Evolutionary conservation across 2,113 vertebrate species (phyloP).

Genomic region (Gallinago media): DNA sequence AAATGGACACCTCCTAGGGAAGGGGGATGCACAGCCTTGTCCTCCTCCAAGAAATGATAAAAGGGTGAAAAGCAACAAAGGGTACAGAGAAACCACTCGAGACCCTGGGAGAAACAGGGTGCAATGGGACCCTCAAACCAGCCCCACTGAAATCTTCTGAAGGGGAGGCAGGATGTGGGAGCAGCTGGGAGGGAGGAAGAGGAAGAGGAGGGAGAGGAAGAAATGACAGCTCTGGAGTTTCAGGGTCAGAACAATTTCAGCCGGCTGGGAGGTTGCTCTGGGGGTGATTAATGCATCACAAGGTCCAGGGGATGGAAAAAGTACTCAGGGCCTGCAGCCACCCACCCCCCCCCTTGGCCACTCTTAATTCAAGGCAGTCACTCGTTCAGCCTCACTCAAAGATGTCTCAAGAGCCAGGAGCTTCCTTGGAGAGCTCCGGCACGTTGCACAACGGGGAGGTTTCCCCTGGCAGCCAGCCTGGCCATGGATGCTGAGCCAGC

Average conservation of each 20-base stretch:
- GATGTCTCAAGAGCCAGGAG: slow-evolving; percentile 37
- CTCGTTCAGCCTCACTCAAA: neutral
- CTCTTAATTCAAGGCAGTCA: slow-evolving; percentile 37
- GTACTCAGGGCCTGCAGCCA: slow-evolving; percentile 1
- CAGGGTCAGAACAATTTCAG: slow-evolving; percentile 10
- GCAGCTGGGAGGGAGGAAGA: neutral
- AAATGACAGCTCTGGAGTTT: neutral
- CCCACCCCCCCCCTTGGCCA: neutral
- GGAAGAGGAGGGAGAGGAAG: neutral
- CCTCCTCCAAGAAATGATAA: neutral
- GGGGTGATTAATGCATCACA: slow-evolving; percentile 53
- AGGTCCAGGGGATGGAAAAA: slow-evolving; percentile 46
- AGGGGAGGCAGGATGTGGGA: neutral
- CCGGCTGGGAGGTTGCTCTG: neutral
- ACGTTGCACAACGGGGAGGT: slow-evolving; percentile 6
- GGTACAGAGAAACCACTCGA: neutral
- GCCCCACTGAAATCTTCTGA: neutral
- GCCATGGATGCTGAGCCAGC: neutral
- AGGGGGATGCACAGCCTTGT: neutral
- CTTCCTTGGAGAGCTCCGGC: slow-evolving; percentile 34
- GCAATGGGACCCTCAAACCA: neutral
- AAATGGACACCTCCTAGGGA: neutral
- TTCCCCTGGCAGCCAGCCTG: neutral
- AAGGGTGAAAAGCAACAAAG: neutral
- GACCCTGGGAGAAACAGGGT: neutral